Conservation (phyloP, 2,888 invertebrate genomes). For the Salticus scenicus region DNA sequence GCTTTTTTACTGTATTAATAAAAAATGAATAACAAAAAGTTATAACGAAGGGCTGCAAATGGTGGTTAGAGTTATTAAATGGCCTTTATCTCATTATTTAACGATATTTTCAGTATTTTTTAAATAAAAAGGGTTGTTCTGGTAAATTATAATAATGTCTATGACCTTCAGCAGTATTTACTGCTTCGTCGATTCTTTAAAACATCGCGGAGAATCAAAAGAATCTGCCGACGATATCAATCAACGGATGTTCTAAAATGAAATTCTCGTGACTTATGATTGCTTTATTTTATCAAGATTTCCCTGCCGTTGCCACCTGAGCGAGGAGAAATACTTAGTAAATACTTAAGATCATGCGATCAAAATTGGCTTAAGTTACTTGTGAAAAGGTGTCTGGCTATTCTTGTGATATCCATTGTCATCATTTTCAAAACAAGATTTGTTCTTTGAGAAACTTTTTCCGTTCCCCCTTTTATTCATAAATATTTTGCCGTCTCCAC, state of each 20-base stretch:
- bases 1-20: too few relatives aligned
- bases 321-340: neutral
- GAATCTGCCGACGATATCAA: conserved; percentile 47
- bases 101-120: neutral
- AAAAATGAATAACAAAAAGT: too few relatives aligned
- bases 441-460: too few relatives aligned
- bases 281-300: conserved; percentile 34
- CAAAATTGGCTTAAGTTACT: neutral
- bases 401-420: too few relatives aligned
- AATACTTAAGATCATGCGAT: neutral
- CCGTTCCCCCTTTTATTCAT: too few relatives aligned
- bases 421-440: too few relatives aligned
- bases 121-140: neutral
- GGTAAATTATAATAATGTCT: conserved; percentile 42
- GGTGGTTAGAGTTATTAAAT: too few relatives aligned
- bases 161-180: conserved; percentile 41
- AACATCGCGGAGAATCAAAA: conserved; percentile 30
- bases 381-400: too few relatives aligned
- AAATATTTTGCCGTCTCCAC: too few relatives aligned
- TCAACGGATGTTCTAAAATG: conserved; percentile 37
- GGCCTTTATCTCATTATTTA: too few relatives aligned
- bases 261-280: conserved; percentile 48
- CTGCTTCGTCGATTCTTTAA: conserved; percentile 33
- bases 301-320: conserved; percentile 7
- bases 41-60: too few relatives aligned